Evolutionary conservation across 1,140 invertebrate species (phyloP).

Genomic region (Trichomalopsis sarcophagae): DNA sequence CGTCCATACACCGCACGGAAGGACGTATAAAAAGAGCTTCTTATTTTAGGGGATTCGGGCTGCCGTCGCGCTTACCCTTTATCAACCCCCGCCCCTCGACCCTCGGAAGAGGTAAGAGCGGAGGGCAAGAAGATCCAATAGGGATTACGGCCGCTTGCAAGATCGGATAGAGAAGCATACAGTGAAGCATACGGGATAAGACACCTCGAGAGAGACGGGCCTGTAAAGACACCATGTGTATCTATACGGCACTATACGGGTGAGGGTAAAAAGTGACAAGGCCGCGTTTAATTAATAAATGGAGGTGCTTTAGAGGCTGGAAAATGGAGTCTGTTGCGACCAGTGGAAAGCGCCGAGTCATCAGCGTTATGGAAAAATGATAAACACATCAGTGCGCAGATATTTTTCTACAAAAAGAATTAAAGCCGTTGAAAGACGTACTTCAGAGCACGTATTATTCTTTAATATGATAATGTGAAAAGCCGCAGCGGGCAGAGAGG

Average conservation of each 20-base stretch:
- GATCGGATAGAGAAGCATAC: conserved; percentile 13
- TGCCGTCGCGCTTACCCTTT: conserved; percentile 20
- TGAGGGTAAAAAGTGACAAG: not conserved
- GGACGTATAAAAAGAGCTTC: not conserved
- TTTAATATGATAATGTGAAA: not conserved
- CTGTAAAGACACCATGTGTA: conserved; percentile 42
- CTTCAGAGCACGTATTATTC: not conserved
- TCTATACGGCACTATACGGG: not conserved
- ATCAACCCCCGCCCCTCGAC: conserved; percentile 14
- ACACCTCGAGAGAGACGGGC: conserved; percentile 1
- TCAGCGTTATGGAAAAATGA: not conserved
- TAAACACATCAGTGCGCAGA: too few species aligned
- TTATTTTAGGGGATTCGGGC: conserved; percentile 41
- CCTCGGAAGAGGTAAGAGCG: not conserved
- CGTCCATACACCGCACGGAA: not conserved
- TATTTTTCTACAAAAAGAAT: too few species aligned
- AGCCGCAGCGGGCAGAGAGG: not conserved
- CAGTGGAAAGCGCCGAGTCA: not conserved
- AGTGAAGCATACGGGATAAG: conserved; percentile 24
- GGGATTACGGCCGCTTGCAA: conserved; percentile 27
- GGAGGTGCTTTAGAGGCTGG: not conserved
- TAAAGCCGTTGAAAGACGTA: not conserved
- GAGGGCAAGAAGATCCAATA: conserved; percentile 24
- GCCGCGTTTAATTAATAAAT: not conserved
- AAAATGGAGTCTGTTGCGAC: not conserved